Conservation (phyloP, 1,140 invertebrate species). For the Drosophila novamexicana region DNA sequence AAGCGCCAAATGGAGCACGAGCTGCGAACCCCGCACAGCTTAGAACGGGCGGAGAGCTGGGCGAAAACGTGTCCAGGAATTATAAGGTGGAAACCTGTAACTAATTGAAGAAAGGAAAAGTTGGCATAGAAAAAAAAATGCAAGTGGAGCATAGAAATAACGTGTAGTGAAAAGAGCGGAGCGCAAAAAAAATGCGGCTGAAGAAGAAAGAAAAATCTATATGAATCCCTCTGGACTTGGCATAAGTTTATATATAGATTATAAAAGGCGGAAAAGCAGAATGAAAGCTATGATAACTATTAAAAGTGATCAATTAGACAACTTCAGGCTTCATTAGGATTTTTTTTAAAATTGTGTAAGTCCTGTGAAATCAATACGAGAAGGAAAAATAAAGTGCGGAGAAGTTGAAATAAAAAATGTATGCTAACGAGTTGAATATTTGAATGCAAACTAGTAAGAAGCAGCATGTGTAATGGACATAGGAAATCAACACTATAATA, state of each 20-base stretch:
- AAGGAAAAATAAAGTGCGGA: neutral
- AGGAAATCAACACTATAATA: neutral
- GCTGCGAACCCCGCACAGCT: neutral
- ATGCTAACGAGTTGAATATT: too few relatives aligned
- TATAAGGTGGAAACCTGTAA: conserved; percentile 54
- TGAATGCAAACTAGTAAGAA: neutral
- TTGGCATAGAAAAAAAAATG: conserved; percentile 5
- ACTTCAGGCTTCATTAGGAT: too few relatives aligned
- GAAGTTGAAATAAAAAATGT: too few relatives aligned
- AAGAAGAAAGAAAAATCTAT: neutral
- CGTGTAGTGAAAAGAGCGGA: neutral
- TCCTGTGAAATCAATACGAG: too few relatives aligned
- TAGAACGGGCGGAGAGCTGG: neutral
- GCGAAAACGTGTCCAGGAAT: conserved; percentile 29
- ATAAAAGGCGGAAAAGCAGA: neutral
- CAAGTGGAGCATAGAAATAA: neutral
- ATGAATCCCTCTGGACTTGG: neutral
- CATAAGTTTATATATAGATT: neutral
- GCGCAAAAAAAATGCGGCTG: neutral
- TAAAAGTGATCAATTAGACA: too few relatives aligned
- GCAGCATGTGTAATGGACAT: neutral
- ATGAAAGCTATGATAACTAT: neutral
- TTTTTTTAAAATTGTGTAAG: too few relatives aligned
- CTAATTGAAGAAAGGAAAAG: conserved; percentile 59
- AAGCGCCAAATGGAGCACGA: conserved; percentile 27